Evolutionary conservation across 2,113 vertebrate genomes (phyloP).

Genomic region (Neoarius graeffei): DNA sequence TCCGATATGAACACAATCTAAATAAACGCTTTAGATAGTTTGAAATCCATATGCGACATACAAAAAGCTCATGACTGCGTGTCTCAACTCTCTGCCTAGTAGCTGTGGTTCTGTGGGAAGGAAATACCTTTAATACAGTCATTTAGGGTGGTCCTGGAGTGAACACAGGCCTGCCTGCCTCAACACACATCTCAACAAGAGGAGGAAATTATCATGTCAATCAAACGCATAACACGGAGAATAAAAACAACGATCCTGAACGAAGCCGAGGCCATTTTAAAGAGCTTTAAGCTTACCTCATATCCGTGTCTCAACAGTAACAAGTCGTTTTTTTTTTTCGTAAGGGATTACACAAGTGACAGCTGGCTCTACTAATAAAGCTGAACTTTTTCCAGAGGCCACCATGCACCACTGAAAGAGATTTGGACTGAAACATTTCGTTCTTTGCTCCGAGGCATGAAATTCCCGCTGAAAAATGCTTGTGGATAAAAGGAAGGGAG

Average conservation of each 20-base stretch:
- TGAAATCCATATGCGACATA: background rate
- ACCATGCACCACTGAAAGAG: conserved; percentile 17
- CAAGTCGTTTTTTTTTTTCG: background rate
- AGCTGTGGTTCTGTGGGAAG: conserved; percentile 13
- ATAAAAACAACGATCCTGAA: background rate
- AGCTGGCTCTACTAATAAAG: conserved; percentile 21
- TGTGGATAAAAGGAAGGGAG: conserved; percentile 4
- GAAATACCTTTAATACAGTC: conserved; percentile 27
- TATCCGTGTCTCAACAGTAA: conserved; percentile 3
- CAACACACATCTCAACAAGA: conserved; percentile 41
- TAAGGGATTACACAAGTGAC: conserved; percentile 8
- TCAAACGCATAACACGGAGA: conserved; percentile 12
- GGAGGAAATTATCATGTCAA: conserved; percentile 31
- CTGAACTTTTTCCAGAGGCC: conserved; percentile 14
- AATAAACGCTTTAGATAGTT: background rate
- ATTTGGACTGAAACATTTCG: background rate
- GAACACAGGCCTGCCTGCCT: conserved; percentile 6
- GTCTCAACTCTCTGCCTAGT: background rate
- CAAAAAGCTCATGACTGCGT: background rate
- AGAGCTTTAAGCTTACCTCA: conserved; percentile 2
- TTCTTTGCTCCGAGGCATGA: conserved; percentile 6
- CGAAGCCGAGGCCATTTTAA: background rate
- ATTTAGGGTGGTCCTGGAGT: conserved; percentile 30
- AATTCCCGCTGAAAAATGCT: conserved; percentile 1
- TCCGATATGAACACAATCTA: background rate